Conservation (phyloP, 2,888 invertebrate genomes). For the Pantelozetes paolii region DNA sequence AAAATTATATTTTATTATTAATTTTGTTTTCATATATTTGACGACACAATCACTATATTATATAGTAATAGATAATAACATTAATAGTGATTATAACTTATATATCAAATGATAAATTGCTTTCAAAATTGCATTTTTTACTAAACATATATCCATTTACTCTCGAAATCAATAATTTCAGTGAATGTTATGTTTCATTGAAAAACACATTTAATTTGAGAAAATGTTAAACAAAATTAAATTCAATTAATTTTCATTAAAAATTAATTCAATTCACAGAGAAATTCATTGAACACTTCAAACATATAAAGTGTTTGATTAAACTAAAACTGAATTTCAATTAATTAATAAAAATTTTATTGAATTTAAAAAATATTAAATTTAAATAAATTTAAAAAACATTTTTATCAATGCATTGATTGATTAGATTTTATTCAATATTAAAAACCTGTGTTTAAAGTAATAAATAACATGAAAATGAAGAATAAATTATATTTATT, state of each 20-base stretch:
- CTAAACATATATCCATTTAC: neutral
- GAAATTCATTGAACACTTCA: neutral
- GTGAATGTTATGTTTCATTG: neutral
- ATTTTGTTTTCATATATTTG: neutral
- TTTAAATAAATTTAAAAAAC: neutral
- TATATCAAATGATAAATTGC: constrained; percentile 2
- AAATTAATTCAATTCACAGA: neutral
- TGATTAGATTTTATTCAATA: neutral
- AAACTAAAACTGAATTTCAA: neutral
- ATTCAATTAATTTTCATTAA: neutral
- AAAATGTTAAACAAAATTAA: neutral
- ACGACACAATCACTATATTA: neutral
- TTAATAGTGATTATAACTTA: neutral
- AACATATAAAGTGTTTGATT: neutral
- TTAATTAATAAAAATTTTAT: neutral
- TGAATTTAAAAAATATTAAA: neutral
- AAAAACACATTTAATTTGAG: neutral
- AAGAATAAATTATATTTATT: neutral
- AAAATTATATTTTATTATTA: neutral
- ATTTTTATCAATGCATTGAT: neutral
- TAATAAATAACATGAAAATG: neutral
- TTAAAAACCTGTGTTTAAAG: neutral
- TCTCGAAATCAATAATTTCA: neutral
- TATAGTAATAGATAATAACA: neutral
- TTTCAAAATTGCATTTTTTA: neutral